Evolutionary conservation across 2,797 vertebrate genomes (phyloP).

Genomic region (Nasua narica): DNA sequence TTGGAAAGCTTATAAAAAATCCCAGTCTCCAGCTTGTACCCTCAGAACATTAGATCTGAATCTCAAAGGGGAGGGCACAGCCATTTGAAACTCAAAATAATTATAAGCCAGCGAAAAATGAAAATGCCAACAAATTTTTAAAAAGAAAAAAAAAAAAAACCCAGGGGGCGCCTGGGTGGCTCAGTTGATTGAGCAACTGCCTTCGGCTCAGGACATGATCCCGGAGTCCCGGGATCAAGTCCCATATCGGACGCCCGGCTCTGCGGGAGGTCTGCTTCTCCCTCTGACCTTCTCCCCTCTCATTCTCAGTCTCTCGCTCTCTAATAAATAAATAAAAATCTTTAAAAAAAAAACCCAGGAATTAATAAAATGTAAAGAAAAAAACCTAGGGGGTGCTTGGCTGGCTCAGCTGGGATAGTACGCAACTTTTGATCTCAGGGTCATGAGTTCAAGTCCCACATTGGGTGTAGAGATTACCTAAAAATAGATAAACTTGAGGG

Average conservation of each 20-base stretch:
- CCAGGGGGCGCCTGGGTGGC: background rate
- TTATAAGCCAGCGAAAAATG: background rate
- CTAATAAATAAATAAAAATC: too few relatives aligned
- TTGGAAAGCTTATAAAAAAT: background rate
- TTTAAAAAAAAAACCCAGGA: background rate
- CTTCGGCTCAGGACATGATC: too few relatives aligned
- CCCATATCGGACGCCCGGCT: too few relatives aligned
- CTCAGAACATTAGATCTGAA: background rate
- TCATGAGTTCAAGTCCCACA: background rate
- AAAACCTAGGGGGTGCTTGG: background rate
- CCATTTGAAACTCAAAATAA: background rate
- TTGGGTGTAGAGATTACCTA: background rate
- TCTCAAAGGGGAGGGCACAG: background rate
- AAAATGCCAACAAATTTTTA: background rate
- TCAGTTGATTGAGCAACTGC: too few relatives aligned
- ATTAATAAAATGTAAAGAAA: too few relatives aligned
- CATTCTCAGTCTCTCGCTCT: too few relatives aligned
- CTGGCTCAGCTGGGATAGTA: background rate
- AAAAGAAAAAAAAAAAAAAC: background rate
- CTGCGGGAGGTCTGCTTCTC: too few relatives aligned
- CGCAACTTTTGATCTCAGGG: background rate
- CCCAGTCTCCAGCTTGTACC: background rate
- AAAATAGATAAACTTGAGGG: background rate
- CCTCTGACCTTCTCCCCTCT: too few relatives aligned
- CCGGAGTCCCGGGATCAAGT: too few relatives aligned